Percentiles rank a stretch among this genome's conserved stretches.
phyloP scores from a whole-genome alignment of 1,140 invertebrate species.

The Phymastichus coffea region DNA sequence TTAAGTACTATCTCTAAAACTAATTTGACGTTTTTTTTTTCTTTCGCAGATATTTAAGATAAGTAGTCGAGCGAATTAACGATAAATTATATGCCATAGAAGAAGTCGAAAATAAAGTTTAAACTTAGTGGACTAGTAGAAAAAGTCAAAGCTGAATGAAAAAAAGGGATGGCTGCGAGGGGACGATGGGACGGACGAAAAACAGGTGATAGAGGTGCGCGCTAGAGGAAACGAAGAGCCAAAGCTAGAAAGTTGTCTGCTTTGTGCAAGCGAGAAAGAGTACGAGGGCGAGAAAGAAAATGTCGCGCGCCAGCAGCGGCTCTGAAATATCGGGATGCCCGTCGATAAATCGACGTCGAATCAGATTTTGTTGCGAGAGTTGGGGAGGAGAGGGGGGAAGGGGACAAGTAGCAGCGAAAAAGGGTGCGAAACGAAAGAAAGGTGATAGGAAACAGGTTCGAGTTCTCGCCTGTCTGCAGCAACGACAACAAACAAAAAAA shows the following conservation, averaged over 20 bases:
- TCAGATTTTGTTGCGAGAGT: slow-evolving; percentile 49
- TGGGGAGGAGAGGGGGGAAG: background rate
- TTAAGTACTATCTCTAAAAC: too few species aligned
- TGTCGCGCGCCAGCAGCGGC: slow-evolving; percentile 31
- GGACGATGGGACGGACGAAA: background rate
- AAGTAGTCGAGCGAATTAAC: background rate
- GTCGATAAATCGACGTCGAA: slow-evolving; percentile 54
- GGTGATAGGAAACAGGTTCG: slow-evolving; percentile 55
- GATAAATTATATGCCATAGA: slow-evolving; percentile 9
- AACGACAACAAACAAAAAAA: too few species aligned
- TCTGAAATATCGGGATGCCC: slow-evolving; percentile 44
- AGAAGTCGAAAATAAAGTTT: slow-evolving; percentile 9
- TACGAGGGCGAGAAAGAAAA: slow-evolving; percentile 25
- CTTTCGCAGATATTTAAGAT: background rate
- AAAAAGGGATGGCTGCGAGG: too few species aligned
- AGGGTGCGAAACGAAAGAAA: slow-evolving; percentile 18
- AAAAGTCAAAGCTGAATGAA: background rate
- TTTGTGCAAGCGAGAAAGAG: slow-evolving; percentile 13
- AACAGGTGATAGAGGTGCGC: slow-evolving; percentile 4
- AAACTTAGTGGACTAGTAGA: background rate
- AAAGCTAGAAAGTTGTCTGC: slow-evolving; percentile 14
- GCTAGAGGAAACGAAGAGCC: slow-evolving; percentile 33
- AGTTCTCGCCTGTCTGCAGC: slow-evolving; percentile 52
- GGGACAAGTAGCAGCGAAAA: too few species aligned
- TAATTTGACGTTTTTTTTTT: background rate